These are phyloP conservation scores for Myodes glareolus DNA, from an alignment of 2,113 vertebrate genomes.

Conservation along the genomic window DNA sequence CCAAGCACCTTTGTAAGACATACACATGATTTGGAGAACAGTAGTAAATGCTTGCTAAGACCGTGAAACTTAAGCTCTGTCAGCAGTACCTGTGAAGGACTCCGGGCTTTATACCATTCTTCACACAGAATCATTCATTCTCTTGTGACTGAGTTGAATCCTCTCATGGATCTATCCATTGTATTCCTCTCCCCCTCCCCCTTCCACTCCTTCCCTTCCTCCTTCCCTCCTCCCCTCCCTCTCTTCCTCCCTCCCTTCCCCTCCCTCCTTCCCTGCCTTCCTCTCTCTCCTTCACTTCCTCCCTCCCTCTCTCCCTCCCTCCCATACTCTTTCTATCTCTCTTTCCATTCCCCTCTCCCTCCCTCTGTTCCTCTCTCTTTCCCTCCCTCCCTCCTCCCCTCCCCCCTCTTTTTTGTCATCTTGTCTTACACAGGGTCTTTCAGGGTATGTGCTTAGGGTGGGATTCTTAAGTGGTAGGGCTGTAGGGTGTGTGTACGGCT, in stretches of 20 bases:
- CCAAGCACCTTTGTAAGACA: too few species aligned
- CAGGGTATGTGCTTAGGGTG: background rate
- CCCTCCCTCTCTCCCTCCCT: too few species aligned
- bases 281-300: too few species aligned
- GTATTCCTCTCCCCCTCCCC: too few species aligned
- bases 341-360: background rate
- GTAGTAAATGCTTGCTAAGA: background rate
- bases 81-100: background rate
- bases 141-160: background rate
- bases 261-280: too few species aligned
- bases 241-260: too few species aligned
- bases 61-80: background rate
- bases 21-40: background rate
- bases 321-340: too few species aligned
- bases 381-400: background rate
- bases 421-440: background rate
- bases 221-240: too few species aligned
- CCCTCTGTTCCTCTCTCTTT: background rate
- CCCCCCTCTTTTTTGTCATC: background rate
- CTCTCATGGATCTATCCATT: background rate
- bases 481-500: too few species aligned
- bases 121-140: background rate
- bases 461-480: background rate
- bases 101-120: background rate
- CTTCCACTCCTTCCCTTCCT: too few species aligned